Conservation (phyloP, 1,140 invertebrate species). For the Halesus radiatus region DNA sequence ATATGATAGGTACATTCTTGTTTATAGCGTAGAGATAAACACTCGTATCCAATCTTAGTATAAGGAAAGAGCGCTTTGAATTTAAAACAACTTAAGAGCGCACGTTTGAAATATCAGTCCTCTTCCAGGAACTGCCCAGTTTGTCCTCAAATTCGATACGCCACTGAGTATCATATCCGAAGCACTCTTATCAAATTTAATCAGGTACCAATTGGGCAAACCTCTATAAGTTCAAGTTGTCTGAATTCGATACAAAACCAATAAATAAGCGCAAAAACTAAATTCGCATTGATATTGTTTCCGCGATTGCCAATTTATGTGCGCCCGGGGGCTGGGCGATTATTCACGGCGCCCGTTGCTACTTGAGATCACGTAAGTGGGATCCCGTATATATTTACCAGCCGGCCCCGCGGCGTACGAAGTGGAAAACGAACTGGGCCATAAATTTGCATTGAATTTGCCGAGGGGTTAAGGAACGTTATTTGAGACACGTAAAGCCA, state of each 20-base stretch:
- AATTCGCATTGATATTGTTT: not conserved
- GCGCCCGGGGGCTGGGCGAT: not conserved
- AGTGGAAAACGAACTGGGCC: not conserved
- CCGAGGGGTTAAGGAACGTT: conserved; percentile 28
- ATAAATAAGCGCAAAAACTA: too few species aligned
- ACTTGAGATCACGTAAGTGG: not conserved
- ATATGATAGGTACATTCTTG: too few species aligned
- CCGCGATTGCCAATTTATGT: conserved; percentile 25
- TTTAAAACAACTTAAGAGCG: too few species aligned
- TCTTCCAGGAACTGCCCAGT: too few species aligned
- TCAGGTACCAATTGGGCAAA: not conserved
- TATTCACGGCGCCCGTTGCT: not conserved
- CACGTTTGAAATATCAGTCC: too few species aligned
- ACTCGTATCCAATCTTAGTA: too few species aligned
- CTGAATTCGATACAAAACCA: too few species aligned
- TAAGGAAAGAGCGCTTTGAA: too few species aligned
- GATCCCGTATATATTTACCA: conserved; percentile 22
- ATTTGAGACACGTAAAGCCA: conserved; percentile 38
- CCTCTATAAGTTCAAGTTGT: too few species aligned
- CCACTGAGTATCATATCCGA: too few species aligned
- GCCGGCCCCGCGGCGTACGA: conserved; percentile 5
- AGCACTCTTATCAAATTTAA: not conserved
- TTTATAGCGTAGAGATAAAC: too few species aligned
- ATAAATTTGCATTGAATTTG: conserved; percentile 47
- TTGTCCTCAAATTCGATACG: too few species aligned